Evolutionary conservation across 2,888 invertebrate species (phyloP).

Genomic region (Mylabris sibirica): DNA sequence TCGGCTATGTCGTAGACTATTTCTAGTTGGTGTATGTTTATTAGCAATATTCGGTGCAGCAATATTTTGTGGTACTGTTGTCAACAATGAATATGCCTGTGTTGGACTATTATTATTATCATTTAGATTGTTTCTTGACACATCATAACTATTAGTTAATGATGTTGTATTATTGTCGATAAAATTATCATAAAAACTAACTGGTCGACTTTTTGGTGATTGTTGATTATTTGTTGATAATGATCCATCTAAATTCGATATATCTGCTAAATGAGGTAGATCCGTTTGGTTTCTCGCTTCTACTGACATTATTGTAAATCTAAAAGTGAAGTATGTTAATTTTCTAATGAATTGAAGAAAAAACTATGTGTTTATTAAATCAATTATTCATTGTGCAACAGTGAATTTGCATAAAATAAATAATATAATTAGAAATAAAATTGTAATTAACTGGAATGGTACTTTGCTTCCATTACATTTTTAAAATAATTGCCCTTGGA

Average conservation of each 20-base stretch:
- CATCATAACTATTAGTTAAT: background rate
- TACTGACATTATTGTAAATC: background rate
- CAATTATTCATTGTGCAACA: constrained; percentile 3
- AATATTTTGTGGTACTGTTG: constrained; percentile 75
- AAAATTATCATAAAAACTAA: constrained; percentile 62
- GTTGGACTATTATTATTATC: constrained; percentile 55
- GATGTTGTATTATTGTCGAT: constrained; percentile 34
- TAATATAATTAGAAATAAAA: background rate
- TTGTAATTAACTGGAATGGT: background rate
- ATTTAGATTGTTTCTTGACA: constrained; percentile 23
- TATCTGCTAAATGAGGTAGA: background rate
- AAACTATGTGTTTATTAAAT: background rate
- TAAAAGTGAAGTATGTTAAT: background rate
- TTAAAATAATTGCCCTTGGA: background rate
- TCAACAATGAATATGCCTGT: constrained; percentile 65
- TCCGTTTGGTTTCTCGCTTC: background rate
- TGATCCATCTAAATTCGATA: background rate
- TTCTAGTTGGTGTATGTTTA: constrained; percentile 73
- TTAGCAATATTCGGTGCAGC: constrained; percentile 69
- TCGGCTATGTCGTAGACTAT: constrained; percentile 73
- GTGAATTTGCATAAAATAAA: background rate
- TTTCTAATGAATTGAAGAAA: no score
- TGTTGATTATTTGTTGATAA: background rate
- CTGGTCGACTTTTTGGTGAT: constrained; percentile 54
- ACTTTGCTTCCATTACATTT: background rate